Evolutionary conservation across 2,113 vertebrate genomes (phyloP), one percentile per base, ranked within the genome.

Genomic region (Lucifuga dentata): DNA sequence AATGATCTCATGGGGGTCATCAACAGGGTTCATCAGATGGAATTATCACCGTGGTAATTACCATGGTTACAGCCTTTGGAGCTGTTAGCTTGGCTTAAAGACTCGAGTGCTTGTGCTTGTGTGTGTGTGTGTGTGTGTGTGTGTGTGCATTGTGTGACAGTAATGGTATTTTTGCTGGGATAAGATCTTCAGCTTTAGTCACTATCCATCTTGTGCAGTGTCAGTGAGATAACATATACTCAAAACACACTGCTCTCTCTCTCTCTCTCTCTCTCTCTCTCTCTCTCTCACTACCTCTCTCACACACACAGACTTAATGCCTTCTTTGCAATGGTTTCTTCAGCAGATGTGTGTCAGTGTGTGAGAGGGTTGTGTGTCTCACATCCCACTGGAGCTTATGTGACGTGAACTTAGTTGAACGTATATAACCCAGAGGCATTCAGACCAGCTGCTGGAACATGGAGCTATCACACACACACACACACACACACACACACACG

Each of bases 281-380:
- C 19, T n/a, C 12, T 68, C 17, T 50, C 29, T 56, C 8, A 7
- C 36, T 48, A 13, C 59, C 8, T 74, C 44, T 50, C 69, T 17
- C 33, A 60, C 24, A n/a, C n/a, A n/a, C n/a, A n/a, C n/a, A n/a
- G n/a, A n/a, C n/a, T n/a, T n/a, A n/a, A n/a, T 13, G 5, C 32
- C 66, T 29, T 58, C 53, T 75, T 46, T 40, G 50, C 16, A 33
- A 32, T 8, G 19, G 29, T 35, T 53, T 11, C 20, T 36, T 29
- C 20, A 46, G 52, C 24, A 20, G 44, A 80, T 75, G 33, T 79
- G 71, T 88, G 78, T 80, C 80, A 80, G 56, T 79, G 56, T 85
- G 60, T 68, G 55, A 88, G 52, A 70, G 48, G 50, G 64, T 50
- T 56, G 15, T 44, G 49, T 1, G 13, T 43, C 59, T 73, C 39